Evolutionary conservation across 1,140 invertebrate species (phyloP), one percentile per base, ranked within the genome.

Genomic region (Zaprionus davidi): DNA sequence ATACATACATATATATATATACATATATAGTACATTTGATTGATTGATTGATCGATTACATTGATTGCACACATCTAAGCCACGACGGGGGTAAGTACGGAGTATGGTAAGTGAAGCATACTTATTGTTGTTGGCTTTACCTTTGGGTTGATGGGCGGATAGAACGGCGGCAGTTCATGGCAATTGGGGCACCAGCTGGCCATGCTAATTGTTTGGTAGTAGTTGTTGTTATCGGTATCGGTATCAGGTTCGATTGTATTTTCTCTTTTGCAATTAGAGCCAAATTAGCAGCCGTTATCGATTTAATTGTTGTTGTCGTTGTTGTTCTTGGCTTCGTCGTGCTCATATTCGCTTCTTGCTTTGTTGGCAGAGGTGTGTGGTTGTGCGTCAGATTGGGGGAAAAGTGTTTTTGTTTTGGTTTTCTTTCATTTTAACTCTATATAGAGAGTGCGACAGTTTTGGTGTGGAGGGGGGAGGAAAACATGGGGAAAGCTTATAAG

Each of bases 111-210:
- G 78, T 78, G 22, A 65, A 31, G 28, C 22, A 46, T 51, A 46
- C 41, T 46, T 46, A 46, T 64, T 22, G 51, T 63, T 75, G 53
- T 44, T 38, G 53, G 64, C 71, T 65, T 92, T 92, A 92, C 90
- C 90, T 92, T 86, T 74, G 90, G 72, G 58, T 57, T 76, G 67
- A 81, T 81, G 68, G 90, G 90, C 28, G 90, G 90, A 79, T 92
- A 81, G 63, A 87, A 87, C 74, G 85, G 83, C 58, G 81, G 78
- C 70, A 76, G 76, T 64, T 92, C 91, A 76, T 92, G 87, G 78
- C 91, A 92, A 79, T 92, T 92, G 65, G 91, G 91, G 79, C 91
- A 92, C 91, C 91, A 92, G 82, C 77, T 91, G 75, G 85, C 87
- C 91, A 92, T 92, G 22, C 81, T 76, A 71, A 71, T 26, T 73